Conservation (phyloP, 2,888 invertebrate species). For the Calliopum simillimum region DNA sequence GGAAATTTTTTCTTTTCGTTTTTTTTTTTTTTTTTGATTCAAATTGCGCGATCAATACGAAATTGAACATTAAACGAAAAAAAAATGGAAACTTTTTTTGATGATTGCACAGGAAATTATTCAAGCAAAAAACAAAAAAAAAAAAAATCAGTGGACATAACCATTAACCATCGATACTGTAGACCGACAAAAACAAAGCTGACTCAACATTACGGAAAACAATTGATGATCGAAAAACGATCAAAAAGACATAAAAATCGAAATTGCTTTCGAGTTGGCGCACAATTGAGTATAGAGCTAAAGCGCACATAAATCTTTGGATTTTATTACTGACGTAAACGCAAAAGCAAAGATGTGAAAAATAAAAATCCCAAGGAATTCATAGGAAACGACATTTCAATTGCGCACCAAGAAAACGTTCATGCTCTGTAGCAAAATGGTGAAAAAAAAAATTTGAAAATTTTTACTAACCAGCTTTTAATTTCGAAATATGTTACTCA, state of each 20-base stretch:
- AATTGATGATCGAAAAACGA: slow-evolving; percentile 26
- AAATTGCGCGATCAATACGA: slow-evolving; percentile 10
- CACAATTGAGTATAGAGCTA: slow-evolving; percentile 24
- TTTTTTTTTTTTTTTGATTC: slow-evolving; percentile 48
- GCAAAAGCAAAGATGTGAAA: too few species aligned
- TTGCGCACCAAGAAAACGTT: slow-evolving; percentile 49
- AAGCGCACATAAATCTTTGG: slow-evolving; percentile 58
- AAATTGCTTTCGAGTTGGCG: slow-evolving; percentile 20
- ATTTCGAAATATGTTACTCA: not conserved
- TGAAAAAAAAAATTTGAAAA: not conserved
- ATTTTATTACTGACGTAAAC: slow-evolving; percentile 56
- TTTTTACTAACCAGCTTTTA: not conserved
- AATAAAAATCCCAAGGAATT: slow-evolving; percentile 38
- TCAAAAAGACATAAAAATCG: slow-evolving; percentile 30
- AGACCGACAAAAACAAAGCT: slow-evolving; percentile 1
- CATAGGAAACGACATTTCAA: slow-evolving; percentile 59
- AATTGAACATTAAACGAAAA: too few species aligned
- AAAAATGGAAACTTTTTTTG: slow-evolving; percentile 38
- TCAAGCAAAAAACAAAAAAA: not conserved
- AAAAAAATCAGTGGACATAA: slow-evolving; percentile 29
- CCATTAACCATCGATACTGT: not conserved
- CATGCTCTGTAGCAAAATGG: slow-evolving; percentile 33
- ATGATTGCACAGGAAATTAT: not conserved
- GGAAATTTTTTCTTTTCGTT: slow-evolving; percentile 18
- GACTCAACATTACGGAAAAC: slow-evolving; percentile 35